These are phyloP conservation scores for Heliconius sara DNA, from an alignment of 2,888 invertebrate species.

Conservation along the genomic window DNA sequence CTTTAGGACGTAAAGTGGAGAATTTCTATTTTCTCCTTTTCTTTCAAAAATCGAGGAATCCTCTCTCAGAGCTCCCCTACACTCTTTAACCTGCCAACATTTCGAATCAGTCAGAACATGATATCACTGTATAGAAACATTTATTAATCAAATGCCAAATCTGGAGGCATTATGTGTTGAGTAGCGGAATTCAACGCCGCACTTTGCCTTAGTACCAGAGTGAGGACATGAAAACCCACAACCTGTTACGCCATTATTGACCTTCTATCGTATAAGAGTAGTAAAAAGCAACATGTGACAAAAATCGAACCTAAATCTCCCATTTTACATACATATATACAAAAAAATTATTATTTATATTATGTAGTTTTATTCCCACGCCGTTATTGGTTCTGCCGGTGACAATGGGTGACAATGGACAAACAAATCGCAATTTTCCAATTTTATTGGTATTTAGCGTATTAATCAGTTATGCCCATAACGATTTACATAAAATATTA, in stretches of 20 bases:
- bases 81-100: too few species aligned
- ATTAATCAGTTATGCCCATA: constrained; percentile 27
- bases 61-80: background rate
- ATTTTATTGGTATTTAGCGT: constrained; percentile 26
- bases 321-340: background rate
- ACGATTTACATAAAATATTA: constrained; percentile 27
- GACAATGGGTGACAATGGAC: constrained; percentile 9
- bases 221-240: too few species aligned
- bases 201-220: too few species aligned
- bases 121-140: too few species aligned
- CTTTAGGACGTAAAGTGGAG: background rate
- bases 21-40: background rate
- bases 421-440: constrained; percentile 9
- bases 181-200: too few species aligned
- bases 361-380: background rate
- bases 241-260: too few species aligned
- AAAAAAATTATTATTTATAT: background rate
- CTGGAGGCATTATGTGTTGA: too few species aligned
- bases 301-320: background rate
- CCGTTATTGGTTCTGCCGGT: constrained; percentile 1
- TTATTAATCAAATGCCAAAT: too few species aligned
- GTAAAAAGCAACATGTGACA: too few species aligned
- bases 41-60: background rate
- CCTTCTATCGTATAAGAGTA: too few species aligned
- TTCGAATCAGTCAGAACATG: too few species aligned